phyloP scores from a whole-genome alignment of 2,888 invertebrate genomes.

The Pachliopta kotzebuea region DNA sequence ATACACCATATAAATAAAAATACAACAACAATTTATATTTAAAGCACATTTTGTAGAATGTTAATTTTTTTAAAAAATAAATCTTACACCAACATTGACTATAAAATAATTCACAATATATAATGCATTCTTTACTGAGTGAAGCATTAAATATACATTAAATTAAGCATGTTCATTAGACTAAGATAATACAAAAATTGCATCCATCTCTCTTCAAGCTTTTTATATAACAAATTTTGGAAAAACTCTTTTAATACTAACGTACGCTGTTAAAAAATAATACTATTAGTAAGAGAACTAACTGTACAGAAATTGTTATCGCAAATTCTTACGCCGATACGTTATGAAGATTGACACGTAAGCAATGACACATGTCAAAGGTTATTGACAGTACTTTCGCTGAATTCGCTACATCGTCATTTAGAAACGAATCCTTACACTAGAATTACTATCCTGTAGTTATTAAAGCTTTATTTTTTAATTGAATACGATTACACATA shows the following conservation, averaged over 20 bases:
- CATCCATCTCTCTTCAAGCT: not conserved
- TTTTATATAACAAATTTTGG: not conserved
- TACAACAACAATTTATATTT: too few species aligned
- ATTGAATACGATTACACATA: not conserved
- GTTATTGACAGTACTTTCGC: slow-evolving; percentile 73
- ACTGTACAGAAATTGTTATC: slow-evolving; percentile 8
- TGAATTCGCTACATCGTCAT: slow-evolving; percentile 35
- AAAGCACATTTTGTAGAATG: too few species aligned
- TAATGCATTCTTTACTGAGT: not conserved
- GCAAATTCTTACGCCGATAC: slow-evolving; percentile 26
- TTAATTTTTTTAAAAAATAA: too few species aligned
- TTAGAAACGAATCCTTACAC: not conserved
- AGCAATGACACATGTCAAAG: slow-evolving; percentile 81
- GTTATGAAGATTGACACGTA: slow-evolving; percentile 66
- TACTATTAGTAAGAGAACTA: slow-evolving; percentile 1
- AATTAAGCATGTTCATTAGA: too few species aligned
- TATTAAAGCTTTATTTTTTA: not conserved
- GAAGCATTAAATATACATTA: not conserved
- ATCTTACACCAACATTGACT: not conserved
- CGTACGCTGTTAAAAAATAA: not conserved
- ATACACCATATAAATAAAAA: too few species aligned
- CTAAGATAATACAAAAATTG: not conserved
- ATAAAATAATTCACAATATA: not conserved
- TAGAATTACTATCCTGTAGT: not conserved
- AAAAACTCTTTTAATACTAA: not conserved